These are phyloP conservation scores for Microtus richardsoni DNA, from an alignment of 2,113 vertebrate species.

Conservation along the genomic window DNA sequence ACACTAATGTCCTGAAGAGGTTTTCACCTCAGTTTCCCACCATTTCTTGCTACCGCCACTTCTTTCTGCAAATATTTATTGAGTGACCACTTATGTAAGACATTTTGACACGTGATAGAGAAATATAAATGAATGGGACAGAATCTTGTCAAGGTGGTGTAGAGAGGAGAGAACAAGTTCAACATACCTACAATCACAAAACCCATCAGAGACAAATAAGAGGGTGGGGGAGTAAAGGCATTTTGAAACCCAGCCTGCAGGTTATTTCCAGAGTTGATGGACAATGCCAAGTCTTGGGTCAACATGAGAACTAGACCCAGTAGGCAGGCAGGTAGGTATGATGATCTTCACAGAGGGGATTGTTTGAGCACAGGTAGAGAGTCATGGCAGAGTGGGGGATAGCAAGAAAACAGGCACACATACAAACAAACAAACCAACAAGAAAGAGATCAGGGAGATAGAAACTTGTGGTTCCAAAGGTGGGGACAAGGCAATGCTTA, in stretches of 20 bases:
- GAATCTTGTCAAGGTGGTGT: not conserved
- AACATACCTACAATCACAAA: not conserved
- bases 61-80: not conserved
- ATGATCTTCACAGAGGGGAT: not conserved
- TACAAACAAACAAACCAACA: not conserved
- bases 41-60: not conserved
- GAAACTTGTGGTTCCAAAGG: not conserved
- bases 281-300: not conserved
- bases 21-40: not conserved
- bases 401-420: not conserved
- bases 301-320: not conserved
- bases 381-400: not conserved
- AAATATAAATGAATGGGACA: constrained; percentile 21
- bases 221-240: not conserved
- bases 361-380: not conserved
- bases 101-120: not conserved
- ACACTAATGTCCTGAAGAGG: not conserved
- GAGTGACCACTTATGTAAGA: not conserved
- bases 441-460: not conserved
- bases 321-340: not conserved
- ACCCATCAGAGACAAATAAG: not conserved
- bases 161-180: not conserved
- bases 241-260: not conserved
- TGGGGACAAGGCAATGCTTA: not conserved
- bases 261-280: not conserved